Percentiles rank a stretch among this genome's conserved stretches.
phyloP scores from a whole-genome alignment of 2,888 invertebrate species.

The Sminthurinus aureus region DNA sequence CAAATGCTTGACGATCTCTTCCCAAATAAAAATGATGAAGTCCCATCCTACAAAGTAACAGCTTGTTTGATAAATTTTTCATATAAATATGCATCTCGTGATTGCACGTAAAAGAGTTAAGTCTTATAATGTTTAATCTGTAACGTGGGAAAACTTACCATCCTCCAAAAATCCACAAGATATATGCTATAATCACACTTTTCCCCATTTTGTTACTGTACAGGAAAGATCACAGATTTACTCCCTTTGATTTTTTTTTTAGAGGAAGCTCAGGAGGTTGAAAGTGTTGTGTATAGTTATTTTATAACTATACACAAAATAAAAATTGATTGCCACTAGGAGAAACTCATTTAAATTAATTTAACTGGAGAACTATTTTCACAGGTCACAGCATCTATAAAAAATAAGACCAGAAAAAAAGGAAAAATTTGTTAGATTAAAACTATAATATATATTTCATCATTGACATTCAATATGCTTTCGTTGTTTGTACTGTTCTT shows the following conservation, averaged over 20 bases:
- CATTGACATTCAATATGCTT: no score
- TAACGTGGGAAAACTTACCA: slow-evolving; percentile 63
- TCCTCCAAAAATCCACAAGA: slow-evolving; percentile 88
- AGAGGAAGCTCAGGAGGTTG: not conserved
- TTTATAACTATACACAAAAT: not conserved
- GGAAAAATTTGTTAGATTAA: no score
- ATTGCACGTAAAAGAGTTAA: no score
- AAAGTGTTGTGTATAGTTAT: not conserved
- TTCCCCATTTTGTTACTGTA: slow-evolving; percentile 62
- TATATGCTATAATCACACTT: slow-evolving; percentile 73
- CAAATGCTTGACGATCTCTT: slow-evolving; percentile 87
- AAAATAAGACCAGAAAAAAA: not conserved
- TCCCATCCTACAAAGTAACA: slow-evolving; percentile 68
- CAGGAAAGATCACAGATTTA: not conserved
- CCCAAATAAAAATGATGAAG: slow-evolving; percentile 90
- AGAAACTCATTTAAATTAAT: not conserved
- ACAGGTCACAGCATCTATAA: not conserved
- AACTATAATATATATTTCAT: no score
- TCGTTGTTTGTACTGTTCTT: no score
- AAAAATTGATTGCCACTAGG: not conserved
- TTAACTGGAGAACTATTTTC: not conserved
- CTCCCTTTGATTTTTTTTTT: not conserved
- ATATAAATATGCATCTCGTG: no score
- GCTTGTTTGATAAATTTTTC: no score
- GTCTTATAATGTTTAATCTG: no score